Evolutionary conservation across 1,140 invertebrate genomes (phyloP).

Genomic region (Hesperophylax magnus): DNA sequence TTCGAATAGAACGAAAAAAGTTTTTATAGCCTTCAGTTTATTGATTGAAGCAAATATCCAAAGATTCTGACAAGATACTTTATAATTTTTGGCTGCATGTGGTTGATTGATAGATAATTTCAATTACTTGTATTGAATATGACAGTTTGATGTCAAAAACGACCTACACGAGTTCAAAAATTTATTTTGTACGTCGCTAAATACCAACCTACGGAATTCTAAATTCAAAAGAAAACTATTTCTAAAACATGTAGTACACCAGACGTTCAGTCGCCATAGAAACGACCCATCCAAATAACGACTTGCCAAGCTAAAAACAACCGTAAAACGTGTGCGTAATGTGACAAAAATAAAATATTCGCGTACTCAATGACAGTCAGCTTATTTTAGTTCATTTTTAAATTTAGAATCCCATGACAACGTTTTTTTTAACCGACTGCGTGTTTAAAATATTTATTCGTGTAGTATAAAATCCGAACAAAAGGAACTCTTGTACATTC

Average conservation of each 20-base stretch:
- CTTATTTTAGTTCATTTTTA: too few relatives aligned
- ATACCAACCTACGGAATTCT: constrained; percentile 5
- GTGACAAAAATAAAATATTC: too few relatives aligned
- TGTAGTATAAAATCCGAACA: neutral
- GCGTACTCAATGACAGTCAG: too few relatives aligned
- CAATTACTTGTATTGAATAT: neutral
- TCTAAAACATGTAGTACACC: neutral
- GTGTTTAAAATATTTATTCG: neutral
- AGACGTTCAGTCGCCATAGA: constrained; percentile 34
- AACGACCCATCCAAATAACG: constrained; percentile 6
- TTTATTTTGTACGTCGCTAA: neutral
- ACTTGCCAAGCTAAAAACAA: too few relatives aligned
- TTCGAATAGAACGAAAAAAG: too few relatives aligned
- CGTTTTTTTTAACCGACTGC: too few relatives aligned
- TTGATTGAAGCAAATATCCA: too few relatives aligned
- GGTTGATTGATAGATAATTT: neutral
- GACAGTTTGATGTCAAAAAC: neutral
- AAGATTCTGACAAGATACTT: neutral
- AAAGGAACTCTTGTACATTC: neutral
- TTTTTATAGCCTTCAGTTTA: too few relatives aligned
- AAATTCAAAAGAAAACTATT: constrained; percentile 1
- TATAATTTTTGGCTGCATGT: neutral
- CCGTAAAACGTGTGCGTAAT: too few relatives aligned
- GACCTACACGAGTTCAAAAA: neutral
- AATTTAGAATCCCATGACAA: too few relatives aligned